Conservation (phyloP, 2,113 vertebrate genomes). For the Herpailurus yagouaroundi region DNA sequence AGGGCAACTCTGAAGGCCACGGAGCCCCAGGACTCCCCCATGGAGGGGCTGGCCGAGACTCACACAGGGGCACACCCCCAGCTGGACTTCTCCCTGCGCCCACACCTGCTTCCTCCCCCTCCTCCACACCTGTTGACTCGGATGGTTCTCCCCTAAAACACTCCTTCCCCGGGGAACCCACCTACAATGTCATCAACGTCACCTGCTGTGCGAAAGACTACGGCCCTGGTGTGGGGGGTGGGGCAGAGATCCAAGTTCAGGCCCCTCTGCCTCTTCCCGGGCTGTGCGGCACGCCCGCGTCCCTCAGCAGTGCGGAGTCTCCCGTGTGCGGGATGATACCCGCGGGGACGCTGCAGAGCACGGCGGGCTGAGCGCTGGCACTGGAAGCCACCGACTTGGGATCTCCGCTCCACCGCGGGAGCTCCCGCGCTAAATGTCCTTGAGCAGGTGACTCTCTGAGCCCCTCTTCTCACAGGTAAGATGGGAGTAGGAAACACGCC, state of each 20-base stretch:
- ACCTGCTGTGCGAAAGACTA: background rate
- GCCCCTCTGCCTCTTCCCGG: too few relatives aligned
- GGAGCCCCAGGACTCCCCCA: background rate
- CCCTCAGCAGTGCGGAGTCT: background rate
- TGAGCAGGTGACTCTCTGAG: background rate
- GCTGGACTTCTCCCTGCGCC: background rate
- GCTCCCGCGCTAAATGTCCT: background rate
- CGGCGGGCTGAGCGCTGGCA: background rate
- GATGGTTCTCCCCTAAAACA: fast-evolving
- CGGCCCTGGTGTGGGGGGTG: too few relatives aligned
- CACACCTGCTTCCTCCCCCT: background rate
- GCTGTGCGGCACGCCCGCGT: background rate
- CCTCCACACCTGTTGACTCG: background rate
- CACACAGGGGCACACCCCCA: fast-evolving
- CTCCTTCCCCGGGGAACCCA: background rate
- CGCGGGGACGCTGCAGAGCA: too few relatives aligned
- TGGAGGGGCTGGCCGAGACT: fast-evolving
- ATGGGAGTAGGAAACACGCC: background rate
- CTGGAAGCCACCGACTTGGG: fast-evolving
- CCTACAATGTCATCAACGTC: background rate
- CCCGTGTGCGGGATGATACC: fast-evolving
- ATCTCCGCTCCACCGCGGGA: fast-evolving
- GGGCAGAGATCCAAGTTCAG: too few relatives aligned
- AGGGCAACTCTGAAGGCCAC: background rate
- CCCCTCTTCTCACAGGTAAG: background rate